These are phyloP conservation scores for Porites lobata DNA, from an alignment of 92 coral and sea anemone genomes.

Conservation along the genomic window DNA sequence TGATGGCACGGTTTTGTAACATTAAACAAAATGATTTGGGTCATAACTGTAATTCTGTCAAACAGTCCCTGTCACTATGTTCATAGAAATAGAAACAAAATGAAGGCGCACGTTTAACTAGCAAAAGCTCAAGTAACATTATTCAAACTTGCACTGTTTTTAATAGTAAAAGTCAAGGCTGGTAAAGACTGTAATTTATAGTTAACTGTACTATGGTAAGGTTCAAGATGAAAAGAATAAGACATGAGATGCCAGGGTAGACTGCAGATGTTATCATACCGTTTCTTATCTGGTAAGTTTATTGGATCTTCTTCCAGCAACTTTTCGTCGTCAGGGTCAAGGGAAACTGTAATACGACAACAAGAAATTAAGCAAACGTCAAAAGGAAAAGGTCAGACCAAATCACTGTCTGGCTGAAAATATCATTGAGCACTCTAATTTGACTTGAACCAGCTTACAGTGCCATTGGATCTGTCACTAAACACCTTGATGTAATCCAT, in stretches of 20 bases:
- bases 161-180: too few relatives aligned
- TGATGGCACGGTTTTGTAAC: too few relatives aligned
- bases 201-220: too few relatives aligned
- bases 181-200: too few relatives aligned
- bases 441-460: too few relatives aligned
- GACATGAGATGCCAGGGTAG: too few relatives aligned
- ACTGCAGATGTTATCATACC: conserved; percentile 52
- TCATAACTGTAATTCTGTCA: not conserved
- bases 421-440: not conserved
- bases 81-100: not conserved
- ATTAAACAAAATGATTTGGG: too few relatives aligned
- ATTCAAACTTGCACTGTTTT: too few relatives aligned
- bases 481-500: too few relatives aligned
- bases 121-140: too few relatives aligned
- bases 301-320: conserved; percentile 95
- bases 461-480: too few relatives aligned
- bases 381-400: not conserved
- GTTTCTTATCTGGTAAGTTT: conserved; percentile 92
- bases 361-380: not conserved
- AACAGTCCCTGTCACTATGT: not conserved
- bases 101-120: not conserved
- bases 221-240: too few relatives aligned
- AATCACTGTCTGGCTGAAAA: not conserved
- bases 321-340: conserved; percentile 96
- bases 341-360: conserved; percentile 64